A percentile compares a stretch with the other conserved stretches of the same genome.
These are phyloP conservation scores for Drosophila nr. medialis DNA, from an alignment of 2,888 invertebrate genomes.

Conservation along the genomic window DNA sequence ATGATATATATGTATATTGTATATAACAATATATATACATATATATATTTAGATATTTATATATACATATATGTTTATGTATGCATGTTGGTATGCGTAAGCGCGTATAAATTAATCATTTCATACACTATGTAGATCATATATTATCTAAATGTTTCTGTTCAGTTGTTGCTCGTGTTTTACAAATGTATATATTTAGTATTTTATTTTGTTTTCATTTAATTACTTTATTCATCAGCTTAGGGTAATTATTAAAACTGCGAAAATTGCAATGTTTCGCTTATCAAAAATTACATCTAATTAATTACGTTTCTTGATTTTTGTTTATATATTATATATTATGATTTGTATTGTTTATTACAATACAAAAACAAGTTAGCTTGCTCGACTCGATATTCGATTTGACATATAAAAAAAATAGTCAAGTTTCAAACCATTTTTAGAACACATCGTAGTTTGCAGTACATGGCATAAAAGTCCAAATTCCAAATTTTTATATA, in stretches of 20 bases:
- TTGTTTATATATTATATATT: conserved; percentile 1
- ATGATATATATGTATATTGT: conserved; percentile 41
- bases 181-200: conserved; percentile 50
- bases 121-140: conserved; percentile 66
- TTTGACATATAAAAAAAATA: conserved; percentile 47
- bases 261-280: conserved; percentile 56
- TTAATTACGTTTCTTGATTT: conserved; percentile 21
- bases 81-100: conserved; percentile 68
- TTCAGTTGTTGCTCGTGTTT: conserved; percentile 64
- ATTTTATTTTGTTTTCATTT: conserved; percentile 33
- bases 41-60: conserved; percentile 14
- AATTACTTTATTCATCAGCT: conserved; percentile 56
- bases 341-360: conserved; percentile 22
- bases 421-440: conserved; percentile 70
- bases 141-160: conserved; percentile 72
- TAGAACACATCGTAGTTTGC: conserved; percentile 75
- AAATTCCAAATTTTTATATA: conserved; percentile 28
- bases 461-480: conserved; percentile 48
- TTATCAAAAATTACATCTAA: conserved; percentile 70
- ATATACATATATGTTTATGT: conserved; percentile 31
- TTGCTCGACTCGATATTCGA: conserved; percentile 58
- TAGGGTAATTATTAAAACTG: conserved; percentile 63
- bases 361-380: conserved; percentile 56
- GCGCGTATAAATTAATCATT: conserved; percentile 72
- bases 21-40: conserved; percentile 6